These are phyloP conservation scores for Chitala chitala DNA, from an alignment of 2,113 vertebrate species.

Conservation along the genomic window DNA sequence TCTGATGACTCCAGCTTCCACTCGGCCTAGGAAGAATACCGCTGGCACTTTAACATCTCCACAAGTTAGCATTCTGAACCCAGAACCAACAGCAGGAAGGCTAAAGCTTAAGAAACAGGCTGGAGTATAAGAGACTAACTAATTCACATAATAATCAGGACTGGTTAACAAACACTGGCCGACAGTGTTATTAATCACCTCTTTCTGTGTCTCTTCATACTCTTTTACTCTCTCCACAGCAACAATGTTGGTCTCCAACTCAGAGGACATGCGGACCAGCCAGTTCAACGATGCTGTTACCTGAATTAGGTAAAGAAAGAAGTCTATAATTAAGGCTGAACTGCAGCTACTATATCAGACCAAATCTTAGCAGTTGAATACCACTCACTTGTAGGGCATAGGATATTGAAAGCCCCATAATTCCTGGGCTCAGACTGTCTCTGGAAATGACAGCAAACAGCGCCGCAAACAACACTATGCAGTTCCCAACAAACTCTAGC, in stretches of 20 bases:
- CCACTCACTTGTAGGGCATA: slow-evolving; percentile 86
- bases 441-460: slow-evolving; percentile 81
- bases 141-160: not conserved
- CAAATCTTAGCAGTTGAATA: not conserved
- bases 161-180: not conserved
- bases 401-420: slow-evolving; percentile 87
- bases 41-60: not conserved
- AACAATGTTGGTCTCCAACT: slow-evolving; percentile 92
- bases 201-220: slow-evolving; percentile 81
- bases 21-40: slow-evolving; percentile 65
- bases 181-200: slow-evolving; percentile 62
- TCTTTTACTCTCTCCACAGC: slow-evolving; percentile 91
- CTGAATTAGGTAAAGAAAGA: slow-evolving; percentile 48
- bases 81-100: too few relatives aligned
- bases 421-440: slow-evolving; percentile 74
- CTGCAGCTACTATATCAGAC: not conserved
- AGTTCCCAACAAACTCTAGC: slow-evolving; percentile 89
- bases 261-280: slow-evolving; percentile 93
- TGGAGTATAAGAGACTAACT: not conserved
- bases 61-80: too few relatives aligned
- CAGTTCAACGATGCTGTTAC: slow-evolving; percentile 85
- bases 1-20: slow-evolving; percentile 65
- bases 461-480: slow-evolving; percentile 80
- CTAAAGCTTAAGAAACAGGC: too few relatives aligned
- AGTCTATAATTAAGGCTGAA: too few relatives aligned